Evolutionary conservation across 2,888 invertebrate genomes (phyloP).

Genomic region (Hemistola chrysoprasaria): DNA sequence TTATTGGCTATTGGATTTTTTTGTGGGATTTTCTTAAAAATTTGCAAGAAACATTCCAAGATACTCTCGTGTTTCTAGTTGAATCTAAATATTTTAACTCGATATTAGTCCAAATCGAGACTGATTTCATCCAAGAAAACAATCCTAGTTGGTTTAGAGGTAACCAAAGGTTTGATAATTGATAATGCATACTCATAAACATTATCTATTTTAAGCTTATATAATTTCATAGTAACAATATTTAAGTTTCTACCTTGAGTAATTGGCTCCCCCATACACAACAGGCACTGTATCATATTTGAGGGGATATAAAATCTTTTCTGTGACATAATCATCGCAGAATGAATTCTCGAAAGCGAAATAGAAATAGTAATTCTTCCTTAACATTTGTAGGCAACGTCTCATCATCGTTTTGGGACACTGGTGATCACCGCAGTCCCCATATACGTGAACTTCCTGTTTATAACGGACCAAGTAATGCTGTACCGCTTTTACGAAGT

Average conservation of each 20-base stretch:
- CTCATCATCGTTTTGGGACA: conserved; percentile 49
- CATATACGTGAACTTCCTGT: conserved; percentile 52
- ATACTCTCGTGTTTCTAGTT: no score
- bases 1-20: background rate
- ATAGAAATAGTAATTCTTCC: conserved; percentile 60
- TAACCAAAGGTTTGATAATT: no score
- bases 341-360: conserved; percentile 64
- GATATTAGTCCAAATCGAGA: no score
- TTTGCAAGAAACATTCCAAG: no score
- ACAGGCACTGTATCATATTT: conserved; percentile 84
- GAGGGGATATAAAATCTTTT: conserved; percentile 63
- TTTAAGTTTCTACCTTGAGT: conserved; percentile 56
- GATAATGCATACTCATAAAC: no score
- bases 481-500: conserved; percentile 40
- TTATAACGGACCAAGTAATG: conserved; percentile 40
- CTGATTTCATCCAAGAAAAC: no score
- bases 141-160: no score
- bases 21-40: no score
- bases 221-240: no score
- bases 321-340: conserved; percentile 66
- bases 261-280: conserved; percentile 86
- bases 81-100: no score
- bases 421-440: conserved; percentile 47
- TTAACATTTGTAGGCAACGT: conserved; percentile 45
- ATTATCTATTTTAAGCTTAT: background rate